Conservation (phyloP, 2,113 vertebrate species). For the Epinephelus lanceolatus region DNA sequence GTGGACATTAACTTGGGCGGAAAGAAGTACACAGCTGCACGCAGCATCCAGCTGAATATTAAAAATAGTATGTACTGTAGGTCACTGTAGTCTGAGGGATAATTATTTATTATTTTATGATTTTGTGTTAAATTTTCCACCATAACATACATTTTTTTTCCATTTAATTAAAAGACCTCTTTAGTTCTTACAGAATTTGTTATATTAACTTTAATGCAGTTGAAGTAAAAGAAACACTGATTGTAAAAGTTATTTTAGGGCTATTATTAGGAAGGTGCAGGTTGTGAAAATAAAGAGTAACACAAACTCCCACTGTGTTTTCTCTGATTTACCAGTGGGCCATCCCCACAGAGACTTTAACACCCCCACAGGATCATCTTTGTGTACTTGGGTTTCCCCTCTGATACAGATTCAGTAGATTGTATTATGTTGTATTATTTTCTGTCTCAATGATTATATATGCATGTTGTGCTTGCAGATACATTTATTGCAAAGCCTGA, state of each 20-base stretch:
- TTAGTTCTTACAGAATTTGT: neutral
- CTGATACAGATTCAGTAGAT: too few species aligned
- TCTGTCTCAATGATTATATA: neutral
- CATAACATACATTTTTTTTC: too few species aligned
- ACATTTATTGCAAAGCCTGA: slow-evolving; percentile 23
- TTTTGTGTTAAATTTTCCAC: neutral
- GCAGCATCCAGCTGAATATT: slow-evolving; percentile 63
- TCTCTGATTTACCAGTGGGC: neutral
- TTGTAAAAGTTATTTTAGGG: neutral
- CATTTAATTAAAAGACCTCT: too few species aligned
- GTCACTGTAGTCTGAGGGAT: neutral
- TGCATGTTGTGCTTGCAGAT: neutral
- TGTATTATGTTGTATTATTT: neutral
- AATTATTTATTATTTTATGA: neutral
- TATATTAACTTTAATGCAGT: neutral
- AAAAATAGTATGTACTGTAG: neutral
- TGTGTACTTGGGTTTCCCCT: neutral
- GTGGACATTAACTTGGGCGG: slow-evolving; percentile 61
- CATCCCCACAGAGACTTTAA: neutral
- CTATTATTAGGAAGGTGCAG: too few species aligned
- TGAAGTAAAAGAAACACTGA: neutral
- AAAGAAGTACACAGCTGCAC: slow-evolving; percentile 57
- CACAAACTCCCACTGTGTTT: neutral
- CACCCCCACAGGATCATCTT: too few species aligned
- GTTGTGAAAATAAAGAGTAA: neutral